A percentile compares a stretch with the other conserved stretches of the same genome.
Conservation (phyloP, 2,888 invertebrate species). For the Cosmia pyralina region DNA sequence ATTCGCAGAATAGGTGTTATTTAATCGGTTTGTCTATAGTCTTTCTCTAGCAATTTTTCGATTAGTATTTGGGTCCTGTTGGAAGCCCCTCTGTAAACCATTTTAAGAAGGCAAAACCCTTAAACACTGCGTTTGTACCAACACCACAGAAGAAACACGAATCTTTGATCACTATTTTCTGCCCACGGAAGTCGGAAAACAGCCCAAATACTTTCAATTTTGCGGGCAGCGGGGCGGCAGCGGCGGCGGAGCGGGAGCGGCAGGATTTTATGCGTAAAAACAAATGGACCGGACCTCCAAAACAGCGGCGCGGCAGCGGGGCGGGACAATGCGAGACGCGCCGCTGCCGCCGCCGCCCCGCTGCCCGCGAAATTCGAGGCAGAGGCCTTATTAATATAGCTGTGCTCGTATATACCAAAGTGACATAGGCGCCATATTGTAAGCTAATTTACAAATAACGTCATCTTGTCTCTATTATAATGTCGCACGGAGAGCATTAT, state of each 20-base stretch:
- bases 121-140: no score
- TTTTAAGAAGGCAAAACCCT: no score
- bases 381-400: not conserved
- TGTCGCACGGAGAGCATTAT: slow-evolving; percentile 35
- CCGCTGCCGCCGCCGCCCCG: no score
- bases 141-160: not conserved
- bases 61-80: no score
- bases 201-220: not conserved
- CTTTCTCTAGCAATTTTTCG: no score
- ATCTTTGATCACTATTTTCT: not conserved
- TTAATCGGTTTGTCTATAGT: not conserved
- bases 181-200: not conserved
- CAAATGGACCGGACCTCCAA: no score
- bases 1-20: not conserved
- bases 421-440: slow-evolving; percentile 32
- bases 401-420: not conserved
- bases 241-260: no score
- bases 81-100: not conserved
- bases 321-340: no score
- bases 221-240: no score
- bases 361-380: no score
- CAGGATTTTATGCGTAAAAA: no score
- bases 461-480: slow-evolving; percentile 32
- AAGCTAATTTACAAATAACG: slow-evolving; percentile 45
- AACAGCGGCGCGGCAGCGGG: no score